Evolutionary conservation across 2,888 invertebrate genomes (phyloP).

Genomic region (Heliconius cydno): DNA sequence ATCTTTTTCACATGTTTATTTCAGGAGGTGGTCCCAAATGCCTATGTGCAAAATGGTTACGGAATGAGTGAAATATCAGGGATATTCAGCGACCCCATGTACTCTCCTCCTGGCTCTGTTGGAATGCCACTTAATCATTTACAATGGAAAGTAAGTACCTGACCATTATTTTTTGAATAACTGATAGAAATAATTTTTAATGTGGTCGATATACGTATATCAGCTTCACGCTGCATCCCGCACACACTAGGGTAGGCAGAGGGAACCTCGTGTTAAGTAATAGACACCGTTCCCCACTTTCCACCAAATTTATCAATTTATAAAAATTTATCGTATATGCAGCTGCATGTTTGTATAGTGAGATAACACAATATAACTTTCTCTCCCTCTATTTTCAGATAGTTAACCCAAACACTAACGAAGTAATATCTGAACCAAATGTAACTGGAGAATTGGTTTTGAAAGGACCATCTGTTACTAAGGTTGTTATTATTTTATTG

Average conservation of each 20-base stretch:
- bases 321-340: neutral
- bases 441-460: slow-evolving; percentile 70
- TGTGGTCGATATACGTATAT: too few relatives aligned
- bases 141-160: slow-evolving; percentile 29
- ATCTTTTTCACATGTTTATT: too few relatives aligned
- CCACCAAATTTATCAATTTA: too few relatives aligned
- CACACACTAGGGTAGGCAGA: too few relatives aligned
- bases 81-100: slow-evolving; percentile 3
- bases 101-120: slow-evolving; percentile 18
- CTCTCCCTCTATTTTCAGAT: slow-evolving; percentile 57
- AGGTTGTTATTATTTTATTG: slow-evolving; percentile 21
- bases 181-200: too few relatives aligned
- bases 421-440: slow-evolving; percentile 61
- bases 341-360: too few relatives aligned
- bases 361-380: too few relatives aligned
- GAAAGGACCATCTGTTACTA: slow-evolving; percentile 53
- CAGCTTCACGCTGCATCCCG: too few relatives aligned
- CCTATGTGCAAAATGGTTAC: slow-evolving; percentile 23
- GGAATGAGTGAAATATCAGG: slow-evolving; percentile 39
- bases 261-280: too few relatives aligned
- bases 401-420: slow-evolving; percentile 62
- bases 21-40: too few relatives aligned
- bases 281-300: too few relatives aligned
- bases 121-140: slow-evolving; percentile 30
- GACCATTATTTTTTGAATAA: too few relatives aligned